Evolutionary conservation across 2,888 invertebrate species (phyloP).

Genomic region (Drosophila rubida): DNA sequence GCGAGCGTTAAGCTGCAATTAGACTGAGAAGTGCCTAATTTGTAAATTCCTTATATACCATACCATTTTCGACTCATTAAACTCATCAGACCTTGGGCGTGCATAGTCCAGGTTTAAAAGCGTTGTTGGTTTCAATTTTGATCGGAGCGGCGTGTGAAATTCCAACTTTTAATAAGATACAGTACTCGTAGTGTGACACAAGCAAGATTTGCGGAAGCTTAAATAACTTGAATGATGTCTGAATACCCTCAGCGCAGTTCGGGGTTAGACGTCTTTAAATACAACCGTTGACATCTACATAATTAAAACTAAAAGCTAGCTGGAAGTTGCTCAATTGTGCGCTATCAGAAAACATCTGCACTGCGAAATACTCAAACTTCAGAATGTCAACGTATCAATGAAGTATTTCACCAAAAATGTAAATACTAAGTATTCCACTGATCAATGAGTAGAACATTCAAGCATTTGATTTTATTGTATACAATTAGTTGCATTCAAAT

Average conservation of each 20-base stretch:
- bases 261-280: neutral
- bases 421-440: too few relatives aligned
- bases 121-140: neutral
- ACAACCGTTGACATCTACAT: neutral
- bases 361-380: too few relatives aligned
- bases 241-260: neutral
- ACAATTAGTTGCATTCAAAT: too few relatives aligned
- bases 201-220: neutral
- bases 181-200: neutral
- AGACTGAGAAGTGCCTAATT: slow-evolving; percentile 8
- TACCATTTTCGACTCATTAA: neutral
- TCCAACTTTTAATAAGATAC: neutral
- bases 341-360: too few relatives aligned
- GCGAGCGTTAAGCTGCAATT: neutral
- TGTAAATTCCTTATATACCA: neutral
- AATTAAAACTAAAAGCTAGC: neutral
- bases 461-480: too few relatives aligned
- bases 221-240: neutral
- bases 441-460: too few relatives aligned
- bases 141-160: too few relatives aligned
- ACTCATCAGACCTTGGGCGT: neutral
- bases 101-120: slow-evolving; percentile 1
- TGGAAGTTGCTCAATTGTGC: too few relatives aligned
- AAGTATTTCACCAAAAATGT: too few relatives aligned
- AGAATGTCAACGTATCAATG: too few relatives aligned